phyloP scores from a whole-genome alignment of 92 coral and sea anemone genomes.

The Anthopleura xanthogrammica region DNA sequence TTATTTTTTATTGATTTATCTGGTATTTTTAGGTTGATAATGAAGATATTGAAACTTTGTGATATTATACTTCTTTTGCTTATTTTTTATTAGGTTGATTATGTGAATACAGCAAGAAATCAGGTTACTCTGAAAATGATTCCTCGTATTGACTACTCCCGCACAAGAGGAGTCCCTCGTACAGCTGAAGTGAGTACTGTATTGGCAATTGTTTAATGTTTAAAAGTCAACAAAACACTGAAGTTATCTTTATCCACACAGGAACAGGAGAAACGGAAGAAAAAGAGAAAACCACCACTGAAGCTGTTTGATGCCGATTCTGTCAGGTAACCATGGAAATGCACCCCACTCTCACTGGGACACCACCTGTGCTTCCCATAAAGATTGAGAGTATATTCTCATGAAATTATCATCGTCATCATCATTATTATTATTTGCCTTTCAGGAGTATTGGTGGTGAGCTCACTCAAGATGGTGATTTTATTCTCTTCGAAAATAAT shows the following conservation, averaged over 20 bases:
- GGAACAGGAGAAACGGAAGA: conserved; percentile 86
- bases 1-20: no score
- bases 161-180: conserved; percentile 78
- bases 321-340: conserved; percentile 56
- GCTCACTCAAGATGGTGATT: conserved; percentile 94
- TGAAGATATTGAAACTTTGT: no score
- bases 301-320: conserved; percentile 91
- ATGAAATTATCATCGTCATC: no score
- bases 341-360: no score
- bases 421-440: background rate
- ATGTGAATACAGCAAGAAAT: conserved; percentile 96
- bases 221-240: background rate
- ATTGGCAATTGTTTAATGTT: background rate
- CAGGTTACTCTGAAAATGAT: conserved; percentile 99
- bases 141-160: conserved; percentile 90
- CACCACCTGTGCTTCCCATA: no score
- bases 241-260: conserved; percentile 9
- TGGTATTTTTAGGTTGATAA: no score
- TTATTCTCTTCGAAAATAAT: conserved; percentile 89
- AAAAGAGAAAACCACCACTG: conserved; percentile 86
- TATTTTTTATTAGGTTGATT: conserved; percentile 63
- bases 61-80: background rate
- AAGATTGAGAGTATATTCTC: no score
- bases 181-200: conserved; percentile 69
- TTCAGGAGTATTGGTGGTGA: conserved; percentile 91